Conservation (phyloP, 1,140 invertebrate species). For the Drosophila repletoides region DNA sequence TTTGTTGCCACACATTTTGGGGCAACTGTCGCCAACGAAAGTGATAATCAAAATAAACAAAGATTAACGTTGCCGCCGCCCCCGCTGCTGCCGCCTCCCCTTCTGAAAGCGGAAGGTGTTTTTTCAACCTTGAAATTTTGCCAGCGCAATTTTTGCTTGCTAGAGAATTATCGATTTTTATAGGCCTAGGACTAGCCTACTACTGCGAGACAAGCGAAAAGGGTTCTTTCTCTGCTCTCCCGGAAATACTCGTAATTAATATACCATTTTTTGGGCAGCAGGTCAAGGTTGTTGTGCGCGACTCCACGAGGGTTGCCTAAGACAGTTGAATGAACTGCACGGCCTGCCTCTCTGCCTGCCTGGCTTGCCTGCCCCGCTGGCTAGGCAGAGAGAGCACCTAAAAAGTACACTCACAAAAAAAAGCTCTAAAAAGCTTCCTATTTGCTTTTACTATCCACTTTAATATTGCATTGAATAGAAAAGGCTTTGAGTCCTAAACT, state of each 20-base stretch:
- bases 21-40: slow-evolving; percentile 41
- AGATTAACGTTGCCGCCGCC: slow-evolving; percentile 51
- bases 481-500: too few species aligned
- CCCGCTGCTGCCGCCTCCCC: neutral
- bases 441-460: too few species aligned
- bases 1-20: slow-evolving; percentile 1
- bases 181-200: neutral
- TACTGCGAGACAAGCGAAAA: too few species aligned
- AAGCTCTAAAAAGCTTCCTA: too few species aligned
- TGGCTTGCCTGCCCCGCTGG: too few species aligned
- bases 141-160: slow-evolving; percentile 11
- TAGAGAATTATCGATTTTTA: slow-evolving; percentile 62
- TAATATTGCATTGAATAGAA: too few species aligned
- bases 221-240: slow-evolving; percentile 46
- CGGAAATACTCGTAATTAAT: slow-evolving; percentile 65
- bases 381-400: too few species aligned
- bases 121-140: slow-evolving; percentile 61
- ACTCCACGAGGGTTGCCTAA: slow-evolving; percentile 14
- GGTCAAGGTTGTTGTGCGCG: slow-evolving; percentile 36
- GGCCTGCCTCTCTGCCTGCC: too few species aligned
- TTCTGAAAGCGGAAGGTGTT: slow-evolving; percentile 1
- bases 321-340: slow-evolving; percentile 24
- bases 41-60: slow-evolving; percentile 78
- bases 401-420: too few species aligned
- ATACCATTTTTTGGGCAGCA: slow-evolving; percentile 50